These are phyloP conservation scores for Rhynchophorus ferrugineus DNA, from an alignment of 1,140 invertebrate species.

Conservation along the genomic window DNA sequence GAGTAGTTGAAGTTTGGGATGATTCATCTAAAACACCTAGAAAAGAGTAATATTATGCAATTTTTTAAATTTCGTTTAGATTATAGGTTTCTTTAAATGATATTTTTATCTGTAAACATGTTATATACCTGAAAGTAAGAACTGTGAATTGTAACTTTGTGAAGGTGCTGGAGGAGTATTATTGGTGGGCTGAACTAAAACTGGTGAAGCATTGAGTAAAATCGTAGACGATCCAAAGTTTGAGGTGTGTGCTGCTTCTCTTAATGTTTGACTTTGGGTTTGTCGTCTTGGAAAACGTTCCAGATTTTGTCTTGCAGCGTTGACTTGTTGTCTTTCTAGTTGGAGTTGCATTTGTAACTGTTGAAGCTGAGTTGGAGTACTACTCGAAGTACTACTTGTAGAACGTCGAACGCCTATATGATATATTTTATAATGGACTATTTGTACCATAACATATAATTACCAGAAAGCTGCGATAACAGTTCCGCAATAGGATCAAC, in stretches of 20 bases:
- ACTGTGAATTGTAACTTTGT: slow-evolving; percentile 31
- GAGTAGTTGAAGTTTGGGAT: slow-evolving; percentile 28
- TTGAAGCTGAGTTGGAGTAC: slow-evolving; percentile 70
- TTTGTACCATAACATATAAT: background rate
- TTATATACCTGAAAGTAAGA: slow-evolving; percentile 32
- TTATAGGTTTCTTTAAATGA: too few relatives aligned
- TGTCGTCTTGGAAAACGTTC: slow-evolving; percentile 77
- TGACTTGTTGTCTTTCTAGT: slow-evolving; percentile 76
- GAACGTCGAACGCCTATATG: slow-evolving; percentile 64
- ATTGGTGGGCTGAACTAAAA: slow-evolving; percentile 29
- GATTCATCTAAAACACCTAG: slow-evolving; percentile 34
- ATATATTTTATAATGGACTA: slow-evolving; percentile 1
- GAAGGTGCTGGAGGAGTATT: slow-evolving; percentile 29
- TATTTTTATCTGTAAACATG: too few relatives aligned
- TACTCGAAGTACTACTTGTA: slow-evolving; percentile 46
- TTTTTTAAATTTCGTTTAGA: too few relatives aligned
- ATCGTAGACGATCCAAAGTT: slow-evolving; percentile 33
- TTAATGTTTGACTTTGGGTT: slow-evolving; percentile 41
- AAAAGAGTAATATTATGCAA: slow-evolving; percentile 2
- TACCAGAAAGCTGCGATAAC: slow-evolving; percentile 74
- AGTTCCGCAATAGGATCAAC: slow-evolving; percentile 93
- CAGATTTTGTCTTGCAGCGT: slow-evolving; percentile 73
- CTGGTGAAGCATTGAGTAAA: slow-evolving; percentile 35
- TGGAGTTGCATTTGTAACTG: slow-evolving; percentile 87
- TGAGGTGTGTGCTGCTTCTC: slow-evolving; percentile 28